These are phyloP conservation scores for Scleropages formosus DNA, from an alignment of 2,797 vertebrate genomes.

Conservation along the genomic window DNA sequence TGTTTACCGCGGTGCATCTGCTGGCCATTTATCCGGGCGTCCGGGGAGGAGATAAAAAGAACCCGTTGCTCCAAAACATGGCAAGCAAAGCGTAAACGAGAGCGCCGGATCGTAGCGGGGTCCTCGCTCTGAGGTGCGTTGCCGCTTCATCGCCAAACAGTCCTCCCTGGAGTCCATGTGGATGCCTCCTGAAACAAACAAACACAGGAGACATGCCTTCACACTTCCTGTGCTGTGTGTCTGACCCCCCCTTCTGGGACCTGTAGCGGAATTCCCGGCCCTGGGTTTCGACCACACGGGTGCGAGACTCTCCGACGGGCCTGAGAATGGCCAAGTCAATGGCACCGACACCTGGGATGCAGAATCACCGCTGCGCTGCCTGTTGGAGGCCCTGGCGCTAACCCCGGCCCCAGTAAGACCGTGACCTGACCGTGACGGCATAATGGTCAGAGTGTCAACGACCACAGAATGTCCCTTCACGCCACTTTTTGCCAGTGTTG, in stretches of 20 bases:
- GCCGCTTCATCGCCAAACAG: neutral
- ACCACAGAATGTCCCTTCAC: neutral
- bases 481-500: neutral
- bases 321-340: too few relatives aligned
- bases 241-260: too few relatives aligned
- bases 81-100: slow-evolving; percentile 12
- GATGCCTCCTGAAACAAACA: slow-evolving; percentile 12
- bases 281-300: neutral
- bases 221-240: neutral
- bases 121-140: neutral
- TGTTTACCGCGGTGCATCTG: slow-evolving; percentile 33
- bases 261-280: too few relatives aligned
- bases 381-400: neutral
- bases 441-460: neutral
- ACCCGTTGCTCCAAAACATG: neutral
- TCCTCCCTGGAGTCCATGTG: neutral
- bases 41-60: neutral
- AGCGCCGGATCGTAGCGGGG: neutral
- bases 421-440: too few relatives aligned
- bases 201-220: neutral
- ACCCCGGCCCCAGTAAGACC: too few relatives aligned
- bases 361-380: neutral
- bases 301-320: too few relatives aligned
- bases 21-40: slow-evolving; percentile 12
- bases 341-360: too few relatives aligned